Conservation (phyloP, 2,888 invertebrate genomes). For the Fragum fragum region DNA sequence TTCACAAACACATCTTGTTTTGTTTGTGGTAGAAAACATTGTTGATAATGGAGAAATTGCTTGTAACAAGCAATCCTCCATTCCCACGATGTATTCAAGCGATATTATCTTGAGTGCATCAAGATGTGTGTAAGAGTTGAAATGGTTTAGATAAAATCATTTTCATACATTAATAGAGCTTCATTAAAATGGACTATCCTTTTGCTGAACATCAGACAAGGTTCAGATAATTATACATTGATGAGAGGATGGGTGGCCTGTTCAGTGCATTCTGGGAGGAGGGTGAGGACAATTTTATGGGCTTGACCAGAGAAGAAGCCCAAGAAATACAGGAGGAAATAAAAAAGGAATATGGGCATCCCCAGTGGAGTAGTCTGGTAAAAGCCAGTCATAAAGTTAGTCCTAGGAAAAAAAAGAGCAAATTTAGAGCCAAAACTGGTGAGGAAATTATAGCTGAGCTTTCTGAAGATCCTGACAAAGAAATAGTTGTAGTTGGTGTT, state of each 20-base stretch:
- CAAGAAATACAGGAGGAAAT: slow-evolving; percentile 53
- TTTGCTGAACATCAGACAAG: neutral
- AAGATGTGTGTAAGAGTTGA: too few relatives aligned
- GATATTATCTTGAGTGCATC: too few relatives aligned
- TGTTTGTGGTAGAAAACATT: too few relatives aligned
- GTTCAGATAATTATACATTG: too few relatives aligned
- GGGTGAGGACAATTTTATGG: slow-evolving; percentile 39
- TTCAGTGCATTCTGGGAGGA: slow-evolving; percentile 55
- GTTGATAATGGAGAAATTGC: too few relatives aligned
- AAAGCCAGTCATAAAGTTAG: slow-evolving; percentile 16
- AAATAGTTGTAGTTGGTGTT: slow-evolving; percentile 47
- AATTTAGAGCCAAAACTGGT: slow-evolving; percentile 18
- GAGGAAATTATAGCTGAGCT: slow-evolving; percentile 9
- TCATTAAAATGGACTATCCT: too few relatives aligned
- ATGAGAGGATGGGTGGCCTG: slow-evolving; percentile 47
- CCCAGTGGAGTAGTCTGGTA: slow-evolving; percentile 54
- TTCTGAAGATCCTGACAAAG: slow-evolving; percentile 13
- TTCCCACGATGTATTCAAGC: too few relatives aligned
- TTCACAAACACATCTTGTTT: too few relatives aligned
- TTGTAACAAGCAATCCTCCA: too few relatives aligned
- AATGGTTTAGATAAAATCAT: too few relatives aligned
- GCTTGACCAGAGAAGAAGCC: slow-evolving; percentile 51
- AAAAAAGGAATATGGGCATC: slow-evolving; percentile 59
- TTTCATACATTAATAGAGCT: too few relatives aligned
- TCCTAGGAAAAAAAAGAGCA: neutral